Conservation (phyloP, 2,797 vertebrate species). For the Heliangelus exortis region DNA sequence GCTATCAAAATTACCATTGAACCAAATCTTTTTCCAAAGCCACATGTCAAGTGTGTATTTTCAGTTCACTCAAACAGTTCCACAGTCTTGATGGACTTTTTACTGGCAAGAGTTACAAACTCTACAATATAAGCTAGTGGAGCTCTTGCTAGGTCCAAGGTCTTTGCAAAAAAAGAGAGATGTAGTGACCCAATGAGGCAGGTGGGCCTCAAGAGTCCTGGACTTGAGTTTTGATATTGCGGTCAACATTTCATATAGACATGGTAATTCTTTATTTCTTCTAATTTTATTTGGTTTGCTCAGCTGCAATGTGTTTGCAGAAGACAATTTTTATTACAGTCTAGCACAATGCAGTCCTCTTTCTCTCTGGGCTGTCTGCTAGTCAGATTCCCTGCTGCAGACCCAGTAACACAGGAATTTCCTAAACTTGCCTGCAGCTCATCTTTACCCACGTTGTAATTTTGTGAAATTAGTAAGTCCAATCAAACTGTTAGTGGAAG, state of each 20-base stretch:
- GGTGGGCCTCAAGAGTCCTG: background rate
- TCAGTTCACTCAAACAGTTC: background rate
- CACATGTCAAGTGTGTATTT: background rate
- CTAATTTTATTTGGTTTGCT: background rate
- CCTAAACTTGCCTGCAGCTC: background rate
- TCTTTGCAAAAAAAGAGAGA: background rate
- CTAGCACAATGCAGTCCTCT: background rate
- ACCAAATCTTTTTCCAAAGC: background rate
- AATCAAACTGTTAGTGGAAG: background rate
- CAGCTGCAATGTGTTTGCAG: background rate
- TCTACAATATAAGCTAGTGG: background rate
- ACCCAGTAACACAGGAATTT: background rate
- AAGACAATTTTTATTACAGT: background rate
- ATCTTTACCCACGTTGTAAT: background rate
- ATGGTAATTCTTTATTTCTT: background rate
- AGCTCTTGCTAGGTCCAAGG: background rate
- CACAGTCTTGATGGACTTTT: background rate
- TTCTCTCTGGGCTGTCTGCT: background rate
- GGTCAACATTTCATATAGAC: background rate
- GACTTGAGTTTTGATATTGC: background rate
- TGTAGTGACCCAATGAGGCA: background rate
- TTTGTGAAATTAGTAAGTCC: background rate
- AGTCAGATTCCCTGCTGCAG: background rate
- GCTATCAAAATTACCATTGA: background rate
- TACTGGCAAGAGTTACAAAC: background rate